Percentiles rank a stretch among this genome's conserved stretches.
Evolutionary conservation across 2,888 invertebrate genomes (phyloP).

Genomic region (Lochmaea capreae): DNA sequence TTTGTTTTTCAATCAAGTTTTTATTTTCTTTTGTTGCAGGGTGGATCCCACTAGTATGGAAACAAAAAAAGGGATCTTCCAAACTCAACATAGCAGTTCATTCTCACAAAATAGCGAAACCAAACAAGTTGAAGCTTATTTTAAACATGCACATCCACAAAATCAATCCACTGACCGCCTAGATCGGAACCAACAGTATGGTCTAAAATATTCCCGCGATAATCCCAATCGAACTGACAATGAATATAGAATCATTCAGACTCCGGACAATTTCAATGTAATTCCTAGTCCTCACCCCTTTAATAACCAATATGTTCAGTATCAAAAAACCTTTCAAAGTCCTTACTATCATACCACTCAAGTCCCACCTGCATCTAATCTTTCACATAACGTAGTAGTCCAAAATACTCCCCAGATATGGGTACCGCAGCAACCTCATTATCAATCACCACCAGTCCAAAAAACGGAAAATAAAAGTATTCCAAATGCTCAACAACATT

Average conservation of each 20-base stretch:
- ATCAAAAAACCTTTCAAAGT: slow-evolving; percentile 30
- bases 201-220: slow-evolving; percentile 70
- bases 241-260: slow-evolving; percentile 56
- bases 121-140: slow-evolving; percentile 52
- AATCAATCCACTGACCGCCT: slow-evolving; percentile 68
- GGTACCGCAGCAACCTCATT: slow-evolving; percentile 59
- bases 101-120: slow-evolving; percentile 51
- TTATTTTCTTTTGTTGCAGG: slow-evolving; percentile 54
- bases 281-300: slow-evolving; percentile 15
- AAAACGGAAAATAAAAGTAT: slow-evolving; percentile 43
- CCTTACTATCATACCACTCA: slow-evolving; percentile 41
- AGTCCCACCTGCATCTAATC: slow-evolving; percentile 50
- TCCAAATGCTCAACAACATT: slow-evolving; percentile 34
- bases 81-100: slow-evolving; percentile 51
- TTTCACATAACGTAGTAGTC: slow-evolving; percentile 54
- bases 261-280: slow-evolving; percentile 49
- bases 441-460: slow-evolving; percentile 58
- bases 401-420: slow-evolving; percentile 59
- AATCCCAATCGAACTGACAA: slow-evolving; percentile 61
- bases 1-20: not conserved
- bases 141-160: slow-evolving; percentile 70
- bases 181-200: slow-evolving; percentile 69
- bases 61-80: slow-evolving; percentile 60
- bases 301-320: slow-evolving; percentile 42
- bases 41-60: slow-evolving; percentile 64